Evolutionary conservation across 2,113 vertebrate genomes (phyloP), one percentile per base, ranked within the genome.

Genomic region (Lycaon pictus): DNA sequence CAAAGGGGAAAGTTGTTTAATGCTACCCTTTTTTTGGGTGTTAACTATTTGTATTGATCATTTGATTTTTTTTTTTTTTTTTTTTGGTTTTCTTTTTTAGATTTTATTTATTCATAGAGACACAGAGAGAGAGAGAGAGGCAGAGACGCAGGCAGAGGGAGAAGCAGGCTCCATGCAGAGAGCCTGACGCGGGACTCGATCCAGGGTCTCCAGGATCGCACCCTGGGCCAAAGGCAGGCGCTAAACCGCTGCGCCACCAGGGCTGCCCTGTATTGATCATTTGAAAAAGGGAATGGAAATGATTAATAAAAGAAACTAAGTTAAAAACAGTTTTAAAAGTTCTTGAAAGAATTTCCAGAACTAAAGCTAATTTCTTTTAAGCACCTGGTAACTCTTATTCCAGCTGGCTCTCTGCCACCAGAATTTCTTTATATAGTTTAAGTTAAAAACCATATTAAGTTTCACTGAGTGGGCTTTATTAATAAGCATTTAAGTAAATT

Each of bases 361-460:
- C 43, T 43, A 43, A 43, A 7, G 7, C 43, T 69, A 9, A 69
- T 1, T 69, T 22, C 20, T 65, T 53, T 77, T 48, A 60, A 20
- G 51, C 25, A 67, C 15, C 35, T 86, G 53, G 9, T 43, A n/a
- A n/a, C 32, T 90, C 37, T 82, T 29, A 32, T 4, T 87, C 27
- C 27, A 92, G 19, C 69, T 91, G 67, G 56, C 35, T 69, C 2
- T 48, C 4, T 83, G 82, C 15, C 77, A 63, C 27, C 43, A 93
- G 43, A 69, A 79, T 92, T 87, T 81, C 63, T 90, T 76, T 32
- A 72, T 81, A 72, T 81, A 72, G 90, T 88, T 96, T 35, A 92
- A 37, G n/a, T 58, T 37, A 94, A 83, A 55, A 93, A 22, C 25
- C 29, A 65, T 85, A n/a, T 71, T 71, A 69, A 37, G 9, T 82